Conservation (phyloP, 2,888 invertebrate genomes). For the Acleris literana region DNA sequence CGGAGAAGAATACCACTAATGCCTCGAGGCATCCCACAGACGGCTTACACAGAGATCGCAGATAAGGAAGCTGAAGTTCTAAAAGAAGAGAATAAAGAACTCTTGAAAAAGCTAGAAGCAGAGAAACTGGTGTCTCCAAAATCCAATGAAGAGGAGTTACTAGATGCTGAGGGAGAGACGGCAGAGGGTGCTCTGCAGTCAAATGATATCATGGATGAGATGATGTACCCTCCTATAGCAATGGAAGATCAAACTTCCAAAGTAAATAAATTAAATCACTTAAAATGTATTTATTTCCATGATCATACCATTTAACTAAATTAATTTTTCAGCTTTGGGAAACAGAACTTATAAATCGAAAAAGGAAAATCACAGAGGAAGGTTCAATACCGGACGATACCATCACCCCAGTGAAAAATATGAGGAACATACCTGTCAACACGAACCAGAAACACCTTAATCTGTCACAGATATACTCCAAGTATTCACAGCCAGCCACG, state of each 20-base stretch:
- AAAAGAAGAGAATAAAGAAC: constrained; percentile 68
- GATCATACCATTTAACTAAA: background rate
- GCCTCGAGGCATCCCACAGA: constrained; percentile 93
- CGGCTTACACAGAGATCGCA: constrained; percentile 92
- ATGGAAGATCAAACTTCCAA: constrained; percentile 75
- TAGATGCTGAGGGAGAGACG: constrained; percentile 61
- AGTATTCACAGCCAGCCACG: constrained; percentile 74
- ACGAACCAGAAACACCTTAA: constrained; percentile 78
- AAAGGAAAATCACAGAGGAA: constrained; percentile 72
- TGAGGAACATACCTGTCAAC: constrained; percentile 72
- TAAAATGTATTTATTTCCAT: background rate
- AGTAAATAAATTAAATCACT: constrained; percentile 49
- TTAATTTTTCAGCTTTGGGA: constrained; percentile 69
- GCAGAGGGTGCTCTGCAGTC: constrained; percentile 58
- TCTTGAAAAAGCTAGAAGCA: constrained; percentile 66
- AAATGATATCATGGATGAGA: constrained; percentile 62
- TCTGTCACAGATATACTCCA: constrained; percentile 77
- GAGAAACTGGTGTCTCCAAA: constrained; percentile 67
- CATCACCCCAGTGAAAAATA: constrained; percentile 68
- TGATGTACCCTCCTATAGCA: constrained; percentile 67
- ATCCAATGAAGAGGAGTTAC: constrained; percentile 62
- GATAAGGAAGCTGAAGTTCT: constrained; percentile 87
- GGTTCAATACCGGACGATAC: constrained; percentile 62
- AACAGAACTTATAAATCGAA: constrained; percentile 71
- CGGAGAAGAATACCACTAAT: constrained; percentile 91